These are phyloP conservation scores for Orthosia gothica DNA, from an alignment of 2,888 invertebrate genomes.

Conservation along the genomic window DNA sequence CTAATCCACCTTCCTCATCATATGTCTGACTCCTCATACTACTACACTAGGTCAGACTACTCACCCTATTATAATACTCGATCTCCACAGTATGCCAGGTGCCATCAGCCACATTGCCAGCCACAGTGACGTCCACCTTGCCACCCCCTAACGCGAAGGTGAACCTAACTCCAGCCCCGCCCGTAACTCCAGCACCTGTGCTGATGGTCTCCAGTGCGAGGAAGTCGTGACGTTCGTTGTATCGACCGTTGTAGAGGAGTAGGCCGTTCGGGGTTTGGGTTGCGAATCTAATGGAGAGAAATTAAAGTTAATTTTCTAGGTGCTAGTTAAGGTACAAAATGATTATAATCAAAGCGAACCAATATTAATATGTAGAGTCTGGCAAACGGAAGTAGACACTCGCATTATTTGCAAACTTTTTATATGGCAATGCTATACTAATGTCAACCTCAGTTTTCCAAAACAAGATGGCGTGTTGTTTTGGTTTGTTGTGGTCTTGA, in stretches of 20 bases:
- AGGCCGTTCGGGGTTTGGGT: constrained; percentile 96
- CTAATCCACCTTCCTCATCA: too few species aligned
- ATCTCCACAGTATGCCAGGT: constrained; percentile 97
- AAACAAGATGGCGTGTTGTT: too few species aligned
- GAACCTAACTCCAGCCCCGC: constrained; percentile 93
- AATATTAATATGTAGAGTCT: too few species aligned
- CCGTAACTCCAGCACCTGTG: constrained; percentile 84
- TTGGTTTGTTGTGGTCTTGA: too few species aligned
- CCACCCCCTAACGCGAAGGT: constrained; percentile 97
- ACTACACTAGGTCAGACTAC: constrained; percentile 54
- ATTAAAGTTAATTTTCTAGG: too few species aligned
- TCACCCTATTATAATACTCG: constrained; percentile 95
- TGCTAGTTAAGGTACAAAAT: too few species aligned
- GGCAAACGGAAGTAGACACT: too few species aligned
- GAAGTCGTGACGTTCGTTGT: constrained; percentile 98
- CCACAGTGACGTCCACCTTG: constrained; percentile 93
- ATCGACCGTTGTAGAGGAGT: constrained; percentile 98
- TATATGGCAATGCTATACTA: too few species aligned
- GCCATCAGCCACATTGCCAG: constrained; percentile 96
- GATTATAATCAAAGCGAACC: too few species aligned
- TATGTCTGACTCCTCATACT: too few species aligned
- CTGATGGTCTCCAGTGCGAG: constrained; percentile 96
- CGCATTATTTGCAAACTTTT: too few species aligned
- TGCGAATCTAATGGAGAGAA: constrained; percentile 93
- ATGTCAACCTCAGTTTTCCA: too few species aligned